Evolutionary conservation across 2,797 vertebrate species (phyloP).

Genomic region (Sebastes paucispinis): DNA sequence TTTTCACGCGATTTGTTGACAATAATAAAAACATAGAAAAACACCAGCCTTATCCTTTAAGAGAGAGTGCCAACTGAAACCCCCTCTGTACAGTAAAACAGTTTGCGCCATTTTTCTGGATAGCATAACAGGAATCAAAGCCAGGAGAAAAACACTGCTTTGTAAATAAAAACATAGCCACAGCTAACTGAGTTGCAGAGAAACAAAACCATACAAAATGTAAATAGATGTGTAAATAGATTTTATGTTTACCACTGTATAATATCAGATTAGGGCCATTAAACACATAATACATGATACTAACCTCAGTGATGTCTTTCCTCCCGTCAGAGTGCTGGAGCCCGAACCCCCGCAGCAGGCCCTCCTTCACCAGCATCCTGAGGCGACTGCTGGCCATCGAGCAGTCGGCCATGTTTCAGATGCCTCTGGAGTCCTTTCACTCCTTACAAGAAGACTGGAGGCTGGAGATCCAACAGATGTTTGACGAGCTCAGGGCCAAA

Average conservation of each 20-base stretch:
- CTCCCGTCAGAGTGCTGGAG: slow-evolving; percentile 88
- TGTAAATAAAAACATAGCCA: not conserved
- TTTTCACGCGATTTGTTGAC: not conserved
- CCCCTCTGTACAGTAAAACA: not conserved
- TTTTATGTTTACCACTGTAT: not conserved
- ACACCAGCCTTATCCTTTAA: not conserved
- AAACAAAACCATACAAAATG: not conserved
- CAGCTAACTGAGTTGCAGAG: not conserved
- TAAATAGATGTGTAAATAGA: not conserved
- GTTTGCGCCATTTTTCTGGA: not conserved
- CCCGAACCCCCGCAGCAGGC: slow-evolving; percentile 87
- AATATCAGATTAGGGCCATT: not conserved
- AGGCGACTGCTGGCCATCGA: slow-evolving; percentile 86
- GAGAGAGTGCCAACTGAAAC: not conserved
- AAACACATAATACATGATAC: not conserved
- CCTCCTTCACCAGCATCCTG: slow-evolving; percentile 87
- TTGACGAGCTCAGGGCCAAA: slow-evolving; percentile 91
- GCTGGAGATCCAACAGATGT: slow-evolving; percentile 93
- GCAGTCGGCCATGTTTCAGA: slow-evolving; percentile 92
- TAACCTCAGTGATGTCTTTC: not conserved
- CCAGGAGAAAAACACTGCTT: not conserved
- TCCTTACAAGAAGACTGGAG: slow-evolving; percentile 94
- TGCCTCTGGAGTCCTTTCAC: slow-evolving; percentile 94
- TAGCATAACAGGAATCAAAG: not conserved
- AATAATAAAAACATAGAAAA: not conserved